Evolutionary conservation across 2,797 vertebrate genomes (phyloP), one percentile per base, ranked within the genome.

Genomic region (Pangasius djambal): DNA sequence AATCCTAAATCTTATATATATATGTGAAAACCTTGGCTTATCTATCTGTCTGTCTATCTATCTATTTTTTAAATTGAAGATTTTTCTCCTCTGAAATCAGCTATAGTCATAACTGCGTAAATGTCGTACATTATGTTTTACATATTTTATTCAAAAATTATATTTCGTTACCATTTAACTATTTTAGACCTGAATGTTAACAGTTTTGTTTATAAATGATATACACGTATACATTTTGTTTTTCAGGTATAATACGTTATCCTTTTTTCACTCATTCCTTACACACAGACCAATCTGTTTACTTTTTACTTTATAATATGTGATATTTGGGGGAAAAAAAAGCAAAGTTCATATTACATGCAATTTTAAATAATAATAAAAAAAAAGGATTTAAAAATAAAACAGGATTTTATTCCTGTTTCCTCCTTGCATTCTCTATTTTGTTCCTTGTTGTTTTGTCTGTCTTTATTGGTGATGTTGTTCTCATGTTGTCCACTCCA

Each of bases 401-500:
- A n/a, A n/a, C 25, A 77, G 75, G 15, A 52, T 96, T 92, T 95
- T 94, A 95, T 97, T 96, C 89, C 96, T 96, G 95, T 95, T 95
- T 96, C 92, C 97, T 96, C 91, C 25, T 93, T 93, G 25, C 91
- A 89, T 94, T 92, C 78, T 84, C 92, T 89, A 94, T 89, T 85
- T 88, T 93, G 83, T 67, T 87, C 92, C 89, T 87, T 91, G 91
- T 91, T 92, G 93, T 77, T 92, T 90, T 91, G 57, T 94, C 31
- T 77, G 72, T 89, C 31, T 93, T 50, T 79, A 88, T 50, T 91
- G 12, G 95, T 87, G 69, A 88, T 94, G 94, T 95, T 94, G 89
- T 95, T 95, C 95, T 10, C 95, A 95, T 94, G 95, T 96, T 95
- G 69, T 96, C 97, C 97, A 98, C 97, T 96, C 96, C 97, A 97